Conservation (phyloP, 2,888 invertebrate species). For the Poecilus cupreus region DNA sequence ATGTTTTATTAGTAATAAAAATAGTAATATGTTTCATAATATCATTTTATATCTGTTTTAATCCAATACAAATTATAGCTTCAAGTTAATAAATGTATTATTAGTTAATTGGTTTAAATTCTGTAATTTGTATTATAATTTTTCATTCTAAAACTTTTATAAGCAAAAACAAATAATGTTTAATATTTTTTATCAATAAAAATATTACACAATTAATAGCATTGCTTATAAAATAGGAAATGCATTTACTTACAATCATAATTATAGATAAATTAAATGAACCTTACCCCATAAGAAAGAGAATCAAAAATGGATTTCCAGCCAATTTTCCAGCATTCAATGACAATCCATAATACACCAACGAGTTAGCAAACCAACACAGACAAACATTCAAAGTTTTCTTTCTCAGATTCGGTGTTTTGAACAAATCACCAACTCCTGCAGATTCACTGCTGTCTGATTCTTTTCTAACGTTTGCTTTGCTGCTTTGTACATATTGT, state of each 20-base stretch:
- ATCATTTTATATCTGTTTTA: no score
- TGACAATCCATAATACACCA: constrained; percentile 90
- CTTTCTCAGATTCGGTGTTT: constrained; percentile 84
- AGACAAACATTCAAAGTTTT: constrained; percentile 88
- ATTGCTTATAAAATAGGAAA: no score
- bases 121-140: no score
- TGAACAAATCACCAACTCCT: constrained; percentile 84
- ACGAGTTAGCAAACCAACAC: constrained; percentile 92
- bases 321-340: constrained; percentile 86
- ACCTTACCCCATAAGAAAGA: constrained; percentile 78
- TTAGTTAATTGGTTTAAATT: no score
- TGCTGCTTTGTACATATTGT: constrained; percentile 79
- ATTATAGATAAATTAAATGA: not conserved
- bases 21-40: not conserved
- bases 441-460: constrained; percentile 72
- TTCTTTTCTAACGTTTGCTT: constrained; percentile 71
- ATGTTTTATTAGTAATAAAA: not conserved
- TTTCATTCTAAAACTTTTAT: no score
- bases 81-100: no score
- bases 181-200: no score
- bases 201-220: no score
- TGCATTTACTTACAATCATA: no score
- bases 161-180: no score
- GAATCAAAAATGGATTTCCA: constrained; percentile 87
- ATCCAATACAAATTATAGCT: no score